Evolutionary conservation across 2,888 invertebrate genomes (phyloP).

Genomic region (Scotopteryx bipunctaria): DNA sequence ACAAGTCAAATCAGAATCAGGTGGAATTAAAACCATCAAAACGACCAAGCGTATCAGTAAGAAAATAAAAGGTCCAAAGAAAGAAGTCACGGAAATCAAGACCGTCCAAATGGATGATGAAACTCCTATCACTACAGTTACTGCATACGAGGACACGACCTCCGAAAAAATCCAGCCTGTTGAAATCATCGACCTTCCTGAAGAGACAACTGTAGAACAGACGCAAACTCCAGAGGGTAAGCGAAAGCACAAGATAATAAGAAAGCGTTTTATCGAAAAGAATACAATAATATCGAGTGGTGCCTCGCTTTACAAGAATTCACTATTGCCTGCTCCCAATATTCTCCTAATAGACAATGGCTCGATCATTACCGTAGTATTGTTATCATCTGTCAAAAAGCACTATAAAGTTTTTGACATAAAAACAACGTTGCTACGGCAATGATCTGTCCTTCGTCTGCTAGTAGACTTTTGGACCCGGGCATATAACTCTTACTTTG

Average conservation of each 20-base stretch:
- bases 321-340: too few species aligned
- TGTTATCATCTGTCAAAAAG: too few species aligned
- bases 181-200: not conserved
- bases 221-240: not conserved
- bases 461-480: too few species aligned
- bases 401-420: too few species aligned
- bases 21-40: conserved; percentile 41
- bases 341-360: too few species aligned
- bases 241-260: not conserved
- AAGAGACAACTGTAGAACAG: not conserved
- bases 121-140: conserved; percentile 35
- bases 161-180: not conserved
- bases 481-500: too few species aligned
- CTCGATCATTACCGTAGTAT: too few species aligned
- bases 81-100: conserved; percentile 40
- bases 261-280: conserved; percentile 16
- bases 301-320: conserved; percentile 16
- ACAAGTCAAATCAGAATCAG: conserved; percentile 41
- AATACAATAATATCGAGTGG: too few species aligned
- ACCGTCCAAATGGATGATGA: conserved; percentile 35
- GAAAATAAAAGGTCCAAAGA: conserved; percentile 26
- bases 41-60: conserved; percentile 24
- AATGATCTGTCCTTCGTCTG: too few species aligned
- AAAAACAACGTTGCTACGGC: too few species aligned
- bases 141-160: conserved; percentile 46